These are phyloP conservation scores for Lichenostomus cassidix DNA, from an alignment of 2,113 vertebrate species.

Conservation along the genomic window DNA sequence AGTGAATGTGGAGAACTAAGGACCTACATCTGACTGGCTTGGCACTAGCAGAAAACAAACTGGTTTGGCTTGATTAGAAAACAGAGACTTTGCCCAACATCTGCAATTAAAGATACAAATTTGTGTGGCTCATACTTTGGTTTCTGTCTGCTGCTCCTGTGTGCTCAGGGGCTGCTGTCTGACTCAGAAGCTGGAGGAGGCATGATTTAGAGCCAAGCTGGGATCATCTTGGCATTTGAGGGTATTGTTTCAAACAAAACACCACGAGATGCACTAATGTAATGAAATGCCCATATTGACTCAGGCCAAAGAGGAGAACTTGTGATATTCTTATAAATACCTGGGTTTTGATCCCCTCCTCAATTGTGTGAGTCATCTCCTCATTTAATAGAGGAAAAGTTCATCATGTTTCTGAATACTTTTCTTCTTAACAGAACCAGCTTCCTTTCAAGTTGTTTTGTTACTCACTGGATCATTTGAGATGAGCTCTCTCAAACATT, in stretches of 20 bases:
- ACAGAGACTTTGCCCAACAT: not conserved
- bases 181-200: conserved; percentile 30
- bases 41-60: not conserved
- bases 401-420: not conserved
- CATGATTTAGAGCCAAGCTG: not conserved
- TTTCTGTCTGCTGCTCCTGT: not conserved
- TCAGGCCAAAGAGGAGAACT: not conserved
- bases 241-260: not conserved
- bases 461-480: not conserved
- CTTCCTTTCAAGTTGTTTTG: not conserved
- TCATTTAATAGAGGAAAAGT: not conserved
- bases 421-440: not conserved
- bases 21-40: not conserved
- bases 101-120: conserved; percentile 1
- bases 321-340: not conserved
- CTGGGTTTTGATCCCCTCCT: not conserved
- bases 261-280: not conserved
- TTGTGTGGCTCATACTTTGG: not conserved
- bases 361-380: not conserved
- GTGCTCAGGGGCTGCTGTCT: not conserved
- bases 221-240: not conserved
- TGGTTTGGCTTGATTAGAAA: not conserved
- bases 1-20: not conserved
- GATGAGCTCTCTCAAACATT: not conserved
- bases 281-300: not conserved